Base-by-base conservation (phyloP, 2,888 invertebrate genomes). In the Celastrina argiolus region DNA sequence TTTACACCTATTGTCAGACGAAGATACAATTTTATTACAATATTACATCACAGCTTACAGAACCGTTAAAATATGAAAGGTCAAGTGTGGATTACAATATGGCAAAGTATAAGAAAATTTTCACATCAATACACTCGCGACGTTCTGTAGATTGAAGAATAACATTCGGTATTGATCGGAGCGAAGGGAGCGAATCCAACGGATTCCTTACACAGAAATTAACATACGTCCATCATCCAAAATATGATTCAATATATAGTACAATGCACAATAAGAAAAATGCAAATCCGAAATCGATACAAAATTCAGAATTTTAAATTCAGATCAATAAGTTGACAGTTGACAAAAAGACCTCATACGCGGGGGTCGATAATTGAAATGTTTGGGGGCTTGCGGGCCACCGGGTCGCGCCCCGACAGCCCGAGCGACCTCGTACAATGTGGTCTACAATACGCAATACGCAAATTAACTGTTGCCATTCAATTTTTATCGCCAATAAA, bases 401-500 rank as follows among this genome's bases (percentile, higher is more conserved):
- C 78, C 78, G 81, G 87, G 86, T 89, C 88, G 88, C 88, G 90
- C 89, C 89, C 89, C 80, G 73, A 77, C n/a, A n/a, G n/a, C n/a
- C 74, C 78, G 72, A 69, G 78, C 74, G 79, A 74, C 77, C 74
- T 76, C 72, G 78, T 78, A 81, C 84, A 84, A 84, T 82, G 85
- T 81, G 87, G 84, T 83, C 85, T 81, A 84, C 85, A 84, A 88
- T 85, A 81, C 84, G 76, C 74, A 83, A 77, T 87, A 89, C 87
- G 87, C 88, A 91, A 91, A 89, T 90, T 88, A 88, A 87, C 85
- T 87, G 80, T 81, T 75, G 74, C 79, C 77, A 84, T 87, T 82
- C 81, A 88, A 83, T 80, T 89, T 89, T 89, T 88, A 88, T 88
- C 77, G 86, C 71, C 87, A 81, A 85, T 87, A 86, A 87, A 88